Base-by-base conservation (phyloP, 2,113 vertebrate species). In the Spea bombifrons region DNA sequence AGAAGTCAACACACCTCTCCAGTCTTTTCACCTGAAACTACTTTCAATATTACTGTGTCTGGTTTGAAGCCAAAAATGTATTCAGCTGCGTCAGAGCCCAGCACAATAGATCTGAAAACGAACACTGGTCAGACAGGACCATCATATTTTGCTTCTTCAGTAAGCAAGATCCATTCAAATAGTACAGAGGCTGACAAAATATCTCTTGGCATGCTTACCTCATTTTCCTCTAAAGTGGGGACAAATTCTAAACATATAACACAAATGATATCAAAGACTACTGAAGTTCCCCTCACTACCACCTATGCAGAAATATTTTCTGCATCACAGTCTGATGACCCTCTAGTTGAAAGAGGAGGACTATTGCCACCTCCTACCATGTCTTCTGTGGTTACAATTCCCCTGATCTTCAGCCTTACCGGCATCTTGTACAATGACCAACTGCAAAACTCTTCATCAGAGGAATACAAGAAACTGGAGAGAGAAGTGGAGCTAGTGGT, bases 351-450 rank as follows among this genome's bases (percentile, higher is more conserved):
- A 5, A 9, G n/a, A 9, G 8, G 61, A 30, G n/a, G 7, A 16
- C 16, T 4, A 7, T 13, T 64, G 2, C n/a, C 17, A 8, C n/a
- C 17, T 45, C 13, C 76, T 4, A 72, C 49, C 0, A 13, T 3
- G 7, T 8, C 64, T 2, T 1, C 12, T 71, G 6, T 4, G 3
- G 1, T 4, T 0, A 3, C 4, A 15, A 17, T 85, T 52, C 83
- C 80, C 4, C 8, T 89, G 73, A 76, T n/a, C 0, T 87, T 90
- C 70, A 12, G 0, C 3, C 75, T 88, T 48, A 3, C 3, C 48
- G 69, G 45, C 0, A 0, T 82, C 0, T 0, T 48, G 0, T 85
- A 73, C 30, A 66, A 3, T 0, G 3, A 52, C 0, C 59, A 45
- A 0, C 84, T 86, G 71, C 43, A 15, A 30, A 71, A 43, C 43